Evolutionary conservation across 2,113 vertebrate genomes (phyloP).

Genomic region (Datnioides undecimradiatus): DNA sequence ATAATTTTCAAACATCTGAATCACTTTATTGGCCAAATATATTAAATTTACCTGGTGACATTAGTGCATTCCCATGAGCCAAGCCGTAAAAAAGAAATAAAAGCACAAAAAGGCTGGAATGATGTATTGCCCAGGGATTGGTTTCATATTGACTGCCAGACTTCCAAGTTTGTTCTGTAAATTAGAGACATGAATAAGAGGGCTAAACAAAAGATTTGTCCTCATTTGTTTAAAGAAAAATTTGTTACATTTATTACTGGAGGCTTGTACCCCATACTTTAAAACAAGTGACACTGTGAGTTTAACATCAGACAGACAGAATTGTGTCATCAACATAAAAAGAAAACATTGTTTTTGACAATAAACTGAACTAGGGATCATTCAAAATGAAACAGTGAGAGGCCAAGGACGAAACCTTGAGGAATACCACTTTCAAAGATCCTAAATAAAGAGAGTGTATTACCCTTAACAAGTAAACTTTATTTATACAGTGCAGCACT

Average conservation of each 20-base stretch:
- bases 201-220: conserved; percentile 24
- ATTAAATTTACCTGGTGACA: conserved; percentile 38
- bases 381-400: background rate
- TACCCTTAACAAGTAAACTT: background rate
- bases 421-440: background rate
- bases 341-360: background rate
- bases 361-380: background rate
- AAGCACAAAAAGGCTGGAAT: conserved; percentile 10
- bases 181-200: background rate
- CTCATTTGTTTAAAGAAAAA: background rate
- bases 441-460: background rate
- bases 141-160: conserved; percentile 22
- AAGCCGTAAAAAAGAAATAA: conserved; percentile 31
- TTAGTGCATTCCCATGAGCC: conserved; percentile 3
- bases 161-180: conserved; percentile 6
- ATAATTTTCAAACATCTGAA: conserved; percentile 58
- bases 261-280: background rate
- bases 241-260: background rate
- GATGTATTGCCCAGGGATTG: background rate
- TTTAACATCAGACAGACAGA: background rate
- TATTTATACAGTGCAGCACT: background rate
- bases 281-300: background rate
- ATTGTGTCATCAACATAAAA: background rate
- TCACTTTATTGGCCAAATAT: conserved; percentile 50
- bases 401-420: background rate